A percentile compares a stretch with the other conserved stretches of the same genome.
Conservation (phyloP, 2,113 vertebrate genomes). For the Nibea albiflora region DNA sequence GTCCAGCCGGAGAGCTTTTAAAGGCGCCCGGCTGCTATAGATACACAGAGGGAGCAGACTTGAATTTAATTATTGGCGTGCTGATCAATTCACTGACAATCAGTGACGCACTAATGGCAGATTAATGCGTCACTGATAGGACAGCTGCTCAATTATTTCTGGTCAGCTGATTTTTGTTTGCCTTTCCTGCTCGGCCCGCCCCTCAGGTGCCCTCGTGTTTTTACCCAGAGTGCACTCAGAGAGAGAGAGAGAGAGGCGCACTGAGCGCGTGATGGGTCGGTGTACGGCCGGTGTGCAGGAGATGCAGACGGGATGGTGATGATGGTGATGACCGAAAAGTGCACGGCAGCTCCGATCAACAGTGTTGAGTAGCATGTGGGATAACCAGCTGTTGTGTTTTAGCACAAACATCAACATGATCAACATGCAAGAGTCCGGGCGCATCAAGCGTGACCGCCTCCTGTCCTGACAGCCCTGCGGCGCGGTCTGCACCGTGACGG, state of each 20-base stretch:
- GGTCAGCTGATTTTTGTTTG: slow-evolving; percentile 41
- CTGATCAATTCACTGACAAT: slow-evolving; percentile 40
- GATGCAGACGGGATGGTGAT: slow-evolving; percentile 31
- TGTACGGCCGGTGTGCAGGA: slow-evolving; percentile 44
- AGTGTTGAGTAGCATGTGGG: slow-evolving; percentile 14
- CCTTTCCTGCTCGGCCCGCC: slow-evolving; percentile 7
- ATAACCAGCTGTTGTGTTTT: neutral
- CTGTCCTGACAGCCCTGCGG: slow-evolving; percentile 56
- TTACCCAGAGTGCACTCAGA: slow-evolving; percentile 25
- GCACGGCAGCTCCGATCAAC: slow-evolving; percentile 41
- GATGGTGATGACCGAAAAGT: neutral
- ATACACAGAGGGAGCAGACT: neutral
- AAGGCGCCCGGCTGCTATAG: neutral
- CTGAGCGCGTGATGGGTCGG: slow-evolving; percentile 20
- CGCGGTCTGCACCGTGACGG: slow-evolving; percentile 43
- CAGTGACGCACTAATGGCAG: slow-evolving; percentile 56
- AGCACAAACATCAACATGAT: slow-evolving; percentile 28
- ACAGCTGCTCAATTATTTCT: slow-evolving; percentile 55
- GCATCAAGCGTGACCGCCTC: slow-evolving; percentile 38
- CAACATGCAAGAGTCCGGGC: slow-evolving; percentile 42
- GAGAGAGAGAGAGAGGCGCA: neutral
- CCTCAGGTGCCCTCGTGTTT: slow-evolving; percentile 32
- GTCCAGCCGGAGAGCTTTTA: too few species aligned
- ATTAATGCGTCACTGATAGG: slow-evolving; percentile 59
- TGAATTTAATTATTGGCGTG: slow-evolving; percentile 44